Conservation (phyloP, 2,113 vertebrate species). For the Scytalopus superciliaris region DNA sequence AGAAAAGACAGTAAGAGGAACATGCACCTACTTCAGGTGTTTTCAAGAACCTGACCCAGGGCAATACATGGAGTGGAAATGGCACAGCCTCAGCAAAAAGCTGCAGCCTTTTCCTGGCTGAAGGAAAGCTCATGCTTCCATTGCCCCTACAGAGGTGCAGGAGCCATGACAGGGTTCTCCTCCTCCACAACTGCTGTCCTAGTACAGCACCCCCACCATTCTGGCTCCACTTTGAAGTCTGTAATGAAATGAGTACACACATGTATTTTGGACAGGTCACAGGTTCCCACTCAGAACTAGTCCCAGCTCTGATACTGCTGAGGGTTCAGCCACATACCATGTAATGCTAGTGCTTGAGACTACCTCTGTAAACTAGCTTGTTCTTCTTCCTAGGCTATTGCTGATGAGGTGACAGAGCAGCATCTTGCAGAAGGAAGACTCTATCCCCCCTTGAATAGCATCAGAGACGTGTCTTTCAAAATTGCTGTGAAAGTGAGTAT, state of each 20-base stretch:
- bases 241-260: not conserved
- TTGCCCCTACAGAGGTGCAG: not conserved
- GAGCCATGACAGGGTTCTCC: not conserved
- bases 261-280: not conserved
- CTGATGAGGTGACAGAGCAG: slow-evolving; percentile 89
- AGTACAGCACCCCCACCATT: not conserved
- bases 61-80: not conserved
- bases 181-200: not conserved
- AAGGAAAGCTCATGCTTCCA: not conserved
- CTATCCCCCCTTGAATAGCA: slow-evolving; percentile 90
- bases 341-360: not conserved
- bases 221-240: not conserved
- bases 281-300: not conserved
- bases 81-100: not conserved
- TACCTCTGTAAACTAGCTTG: not conserved
- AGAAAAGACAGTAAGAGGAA: not conserved
- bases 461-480: slow-evolving; percentile 94
- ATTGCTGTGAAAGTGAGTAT: slow-evolving; percentile 89
- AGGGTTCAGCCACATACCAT: not conserved
- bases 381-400: slow-evolving; percentile 80
- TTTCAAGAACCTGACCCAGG: not conserved
- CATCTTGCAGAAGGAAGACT: slow-evolving; percentile 91
- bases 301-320: not conserved
- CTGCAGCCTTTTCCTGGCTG: not conserved
- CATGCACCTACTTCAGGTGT: not conserved